These are phyloP conservation scores for Ennomos quercinarius DNA, from an alignment of 2,888 invertebrate genomes.

Conservation along the genomic window DNA sequence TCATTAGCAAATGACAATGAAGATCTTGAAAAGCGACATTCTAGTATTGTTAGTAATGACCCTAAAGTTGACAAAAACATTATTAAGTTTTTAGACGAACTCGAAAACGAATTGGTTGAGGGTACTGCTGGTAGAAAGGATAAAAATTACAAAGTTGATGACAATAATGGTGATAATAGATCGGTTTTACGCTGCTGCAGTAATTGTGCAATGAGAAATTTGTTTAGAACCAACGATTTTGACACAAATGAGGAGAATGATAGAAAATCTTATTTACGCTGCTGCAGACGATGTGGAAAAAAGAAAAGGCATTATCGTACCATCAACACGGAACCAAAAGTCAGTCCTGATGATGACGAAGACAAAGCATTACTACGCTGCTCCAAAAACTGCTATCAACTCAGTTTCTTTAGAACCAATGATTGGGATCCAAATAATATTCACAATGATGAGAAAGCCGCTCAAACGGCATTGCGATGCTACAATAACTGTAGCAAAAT, in stretches of 20 bases:
- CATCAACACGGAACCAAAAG: not conserved
- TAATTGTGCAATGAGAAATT: slow-evolving; percentile 1
- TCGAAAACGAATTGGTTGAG: not conserved
- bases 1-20: slow-evolving; percentile 3
- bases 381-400: not conserved
- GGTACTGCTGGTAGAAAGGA: not conserved
- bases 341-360: not conserved
- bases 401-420: not conserved
- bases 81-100: slow-evolving; percentile 2
- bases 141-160: slow-evolving; percentile 14
- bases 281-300: slow-evolving; percentile 11
- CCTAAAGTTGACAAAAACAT: slow-evolving; percentile 9
- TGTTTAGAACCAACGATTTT: slow-evolving; percentile 2
- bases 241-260: not conserved
- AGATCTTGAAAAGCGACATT: not conserved
- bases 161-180: not conserved
- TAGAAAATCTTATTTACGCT: slow-evolving; percentile 8
- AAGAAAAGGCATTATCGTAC: not conserved
- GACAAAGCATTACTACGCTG: not conserved
- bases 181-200: slow-evolving; percentile 13
- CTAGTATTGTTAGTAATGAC: slow-evolving; percentile 1
- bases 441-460: slow-evolving; percentile 4
- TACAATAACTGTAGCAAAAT: slow-evolving; percentile 1
- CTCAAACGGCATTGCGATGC: slow-evolving; percentile 8
- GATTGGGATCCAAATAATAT: slow-evolving; percentile 6